Evolutionary conservation across 64 coral and sea anemone genomes (phyloP).

Genomic region (Pachyseris speciosa): DNA sequence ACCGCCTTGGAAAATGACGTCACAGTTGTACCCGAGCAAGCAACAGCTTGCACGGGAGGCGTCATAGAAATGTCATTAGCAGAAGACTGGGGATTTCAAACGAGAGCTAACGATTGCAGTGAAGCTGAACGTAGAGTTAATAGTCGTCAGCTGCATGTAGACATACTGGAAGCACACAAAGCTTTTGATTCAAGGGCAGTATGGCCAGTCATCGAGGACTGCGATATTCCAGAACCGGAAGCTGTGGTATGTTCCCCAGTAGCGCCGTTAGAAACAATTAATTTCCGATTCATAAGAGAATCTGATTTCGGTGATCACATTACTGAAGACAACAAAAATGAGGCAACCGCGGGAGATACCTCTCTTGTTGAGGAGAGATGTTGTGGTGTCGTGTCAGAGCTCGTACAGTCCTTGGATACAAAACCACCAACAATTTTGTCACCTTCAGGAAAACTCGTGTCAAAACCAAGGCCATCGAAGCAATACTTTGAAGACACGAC

Average conservation of each 20-base stretch:
- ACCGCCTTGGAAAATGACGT: background rate
- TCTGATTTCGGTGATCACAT: background rate
- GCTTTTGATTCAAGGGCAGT: background rate
- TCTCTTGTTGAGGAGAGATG: background rate
- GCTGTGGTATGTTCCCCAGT: background rate
- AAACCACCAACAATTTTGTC: background rate
- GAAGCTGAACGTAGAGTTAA: background rate
- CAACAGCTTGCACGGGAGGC: background rate
- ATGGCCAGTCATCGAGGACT: background rate
- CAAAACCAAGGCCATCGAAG: background rate
- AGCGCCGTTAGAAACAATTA: background rate
- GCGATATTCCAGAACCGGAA: background rate
- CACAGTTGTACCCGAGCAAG: background rate
- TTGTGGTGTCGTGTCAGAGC: background rate
- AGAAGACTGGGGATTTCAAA: background rate
- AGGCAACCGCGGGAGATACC: background rate
- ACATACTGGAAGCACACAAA: background rate
- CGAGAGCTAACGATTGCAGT: background rate
- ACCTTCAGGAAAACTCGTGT: background rate
- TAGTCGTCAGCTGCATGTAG: background rate
- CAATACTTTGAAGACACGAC: background rate
- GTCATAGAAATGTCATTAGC: background rate
- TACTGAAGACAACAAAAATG: background rate
- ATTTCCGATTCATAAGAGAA: background rate
- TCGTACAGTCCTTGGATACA: background rate